A percentile compares a stretch with the other conserved stretches of the same genome.
Conservation (phyloP, 2,888 invertebrate genomes). For the Lymantria monacha region DNA sequence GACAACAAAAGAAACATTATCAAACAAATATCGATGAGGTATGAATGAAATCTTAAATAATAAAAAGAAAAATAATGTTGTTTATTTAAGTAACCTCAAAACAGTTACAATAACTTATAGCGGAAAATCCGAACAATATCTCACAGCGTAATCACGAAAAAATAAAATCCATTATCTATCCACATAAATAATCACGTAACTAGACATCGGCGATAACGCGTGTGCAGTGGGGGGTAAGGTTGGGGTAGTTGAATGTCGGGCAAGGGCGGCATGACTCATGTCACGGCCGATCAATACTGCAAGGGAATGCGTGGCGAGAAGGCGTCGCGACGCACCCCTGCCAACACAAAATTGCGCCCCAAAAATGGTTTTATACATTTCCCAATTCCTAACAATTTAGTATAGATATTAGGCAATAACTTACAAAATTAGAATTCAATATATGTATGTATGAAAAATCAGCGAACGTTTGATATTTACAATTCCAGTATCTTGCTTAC, state of each 20-base stretch:
- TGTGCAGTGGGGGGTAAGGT: conserved; percentile 41
- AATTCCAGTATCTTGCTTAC: not conserved
- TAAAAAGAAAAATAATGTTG: not conserved
- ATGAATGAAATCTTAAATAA: no score
- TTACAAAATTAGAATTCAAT: not conserved
- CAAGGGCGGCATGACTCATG: conserved; percentile 81
- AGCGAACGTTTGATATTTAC: not conserved
- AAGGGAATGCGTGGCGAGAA: conserved; percentile 60
- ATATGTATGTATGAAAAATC: not conserved
- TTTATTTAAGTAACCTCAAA: no score
- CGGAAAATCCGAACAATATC: conserved; percentile 15
- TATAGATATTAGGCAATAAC: no score
- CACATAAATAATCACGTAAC: conserved; percentile 26
- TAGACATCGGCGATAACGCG: conserved; percentile 44
- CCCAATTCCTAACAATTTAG: not conserved
- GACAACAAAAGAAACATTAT: no score
- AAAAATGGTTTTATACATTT: conserved; percentile 13
- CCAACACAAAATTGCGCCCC: conserved; percentile 20
- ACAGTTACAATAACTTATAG: not conserved
- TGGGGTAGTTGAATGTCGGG: conserved; percentile 76
- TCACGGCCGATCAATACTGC: conserved; percentile 81
- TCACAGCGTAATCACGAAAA: conserved; percentile 12
- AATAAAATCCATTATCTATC: conserved; percentile 13
- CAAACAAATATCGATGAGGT: no score
- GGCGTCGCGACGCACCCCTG: conserved; percentile 26